These are phyloP conservation scores for Abscondita cerata DNA, from an alignment of 2,888 invertebrate species.

Conservation along the genomic window DNA sequence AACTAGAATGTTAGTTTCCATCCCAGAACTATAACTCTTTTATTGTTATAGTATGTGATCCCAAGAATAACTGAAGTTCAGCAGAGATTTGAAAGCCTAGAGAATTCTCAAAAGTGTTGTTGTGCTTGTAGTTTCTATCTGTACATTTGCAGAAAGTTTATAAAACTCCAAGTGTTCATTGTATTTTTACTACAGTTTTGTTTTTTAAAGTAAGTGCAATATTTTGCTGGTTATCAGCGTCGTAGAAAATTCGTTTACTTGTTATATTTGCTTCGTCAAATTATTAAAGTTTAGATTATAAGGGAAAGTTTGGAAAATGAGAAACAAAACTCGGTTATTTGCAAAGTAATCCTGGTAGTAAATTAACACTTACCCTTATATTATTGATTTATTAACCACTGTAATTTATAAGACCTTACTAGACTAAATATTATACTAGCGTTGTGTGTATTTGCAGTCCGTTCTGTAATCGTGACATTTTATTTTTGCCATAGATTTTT, in stretches of 20 bases:
- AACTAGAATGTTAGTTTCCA: constrained; percentile 8
- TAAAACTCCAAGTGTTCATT: background rate
- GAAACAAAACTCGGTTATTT: background rate
- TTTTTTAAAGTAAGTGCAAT: constrained; percentile 2
- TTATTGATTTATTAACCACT: background rate
- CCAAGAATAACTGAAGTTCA: constrained; percentile 6
- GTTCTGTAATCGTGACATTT: too few relatives aligned
- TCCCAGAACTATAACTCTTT: constrained; percentile 19
- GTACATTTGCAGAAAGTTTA: constrained; percentile 11
- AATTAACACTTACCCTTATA: background rate
- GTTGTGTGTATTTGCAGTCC: too few relatives aligned
- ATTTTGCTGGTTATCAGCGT: background rate
- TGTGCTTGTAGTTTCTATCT: constrained; percentile 12
- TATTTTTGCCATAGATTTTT: too few relatives aligned
- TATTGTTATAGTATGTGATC: constrained; percentile 13
- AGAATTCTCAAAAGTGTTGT: constrained; percentile 27
- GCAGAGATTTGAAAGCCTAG: constrained; percentile 20
- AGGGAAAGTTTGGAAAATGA: background rate
- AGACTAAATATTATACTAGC: too few relatives aligned
- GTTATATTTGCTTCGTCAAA: background rate
- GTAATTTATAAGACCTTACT: too few relatives aligned
- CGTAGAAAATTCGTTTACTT: constrained; percentile 1
- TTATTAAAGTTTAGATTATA: background rate
- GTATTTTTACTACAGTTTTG: constrained; percentile 2
- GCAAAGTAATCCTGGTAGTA: background rate